A percentile compares a stretch with the other conserved stretches of the same genome.
Conservation (phyloP, 2,113 vertebrate genomes). For the Eudyptes chrysolophus region DNA sequence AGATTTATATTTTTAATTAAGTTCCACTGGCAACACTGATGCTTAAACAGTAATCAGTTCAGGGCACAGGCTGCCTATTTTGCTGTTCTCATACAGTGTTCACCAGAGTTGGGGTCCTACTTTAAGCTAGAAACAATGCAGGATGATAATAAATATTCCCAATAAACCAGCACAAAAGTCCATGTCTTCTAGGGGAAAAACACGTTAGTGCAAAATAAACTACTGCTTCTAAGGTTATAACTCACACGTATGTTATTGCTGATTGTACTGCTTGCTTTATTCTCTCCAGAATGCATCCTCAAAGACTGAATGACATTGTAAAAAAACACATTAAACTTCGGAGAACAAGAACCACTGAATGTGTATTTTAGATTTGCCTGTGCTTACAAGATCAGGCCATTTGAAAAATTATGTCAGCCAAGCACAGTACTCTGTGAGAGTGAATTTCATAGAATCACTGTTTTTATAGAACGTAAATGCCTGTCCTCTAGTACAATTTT, state of each 20-base stretch:
- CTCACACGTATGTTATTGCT: neutral
- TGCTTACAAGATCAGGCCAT: neutral
- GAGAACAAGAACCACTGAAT: neutral
- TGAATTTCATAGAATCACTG: neutral
- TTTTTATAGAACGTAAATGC: neutral
- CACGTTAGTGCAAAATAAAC: neutral
- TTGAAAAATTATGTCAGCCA: neutral
- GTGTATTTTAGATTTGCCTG: neutral
- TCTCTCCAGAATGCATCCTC: neutral
- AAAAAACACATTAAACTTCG: neutral
- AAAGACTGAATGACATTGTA: neutral
- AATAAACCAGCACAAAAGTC: neutral
- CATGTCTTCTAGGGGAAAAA: neutral
- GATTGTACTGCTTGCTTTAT: neutral
- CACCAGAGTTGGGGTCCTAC: neutral
- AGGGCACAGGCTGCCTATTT: neutral
- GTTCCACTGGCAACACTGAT: neutral
- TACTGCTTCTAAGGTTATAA: neutral
- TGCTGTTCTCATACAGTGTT: neutral
- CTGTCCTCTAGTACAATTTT: neutral
- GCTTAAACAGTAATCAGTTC: neutral
- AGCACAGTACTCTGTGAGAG: neutral
- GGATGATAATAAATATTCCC: neutral
- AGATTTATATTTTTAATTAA: neutral
- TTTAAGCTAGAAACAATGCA: neutral